phyloP scores from a whole-genome alignment of 1,140 invertebrate species.

The Zaprionus ghesquierei region DNA sequence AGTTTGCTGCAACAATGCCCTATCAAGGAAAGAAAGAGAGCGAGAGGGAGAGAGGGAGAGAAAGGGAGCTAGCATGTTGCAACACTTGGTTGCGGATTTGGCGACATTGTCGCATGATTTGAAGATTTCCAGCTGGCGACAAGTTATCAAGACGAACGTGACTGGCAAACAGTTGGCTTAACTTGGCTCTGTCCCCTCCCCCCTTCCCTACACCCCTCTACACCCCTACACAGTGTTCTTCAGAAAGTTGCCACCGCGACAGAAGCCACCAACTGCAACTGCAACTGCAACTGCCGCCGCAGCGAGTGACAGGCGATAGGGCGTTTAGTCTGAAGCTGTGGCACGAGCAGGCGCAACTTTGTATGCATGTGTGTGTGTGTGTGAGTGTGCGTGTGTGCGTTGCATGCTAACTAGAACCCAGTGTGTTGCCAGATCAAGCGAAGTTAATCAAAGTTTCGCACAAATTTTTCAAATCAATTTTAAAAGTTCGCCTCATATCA shows the following conservation, averaged over 20 bases:
- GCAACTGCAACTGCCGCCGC: slow-evolving; percentile 1
- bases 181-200: slow-evolving; percentile 42
- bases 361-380: neutral
- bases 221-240: neutral
- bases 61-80: slow-evolving; percentile 35
- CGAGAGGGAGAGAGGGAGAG: too few relatives aligned
- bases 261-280: neutral
- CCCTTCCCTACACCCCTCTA: neutral
- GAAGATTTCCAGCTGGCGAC: slow-evolving; percentile 77
- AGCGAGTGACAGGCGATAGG: slow-evolving; percentile 31
- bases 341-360: slow-evolving; percentile 22
- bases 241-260: slow-evolving; percentile 3
- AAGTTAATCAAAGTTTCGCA: slow-evolving; percentile 30
- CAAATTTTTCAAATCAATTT: slow-evolving; percentile 11
- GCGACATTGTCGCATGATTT: slow-evolving; percentile 69
- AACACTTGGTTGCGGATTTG: slow-evolving; percentile 73
- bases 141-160: slow-evolving; percentile 80
- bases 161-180: slow-evolving; percentile 76
- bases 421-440: slow-evolving; percentile 1
- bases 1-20: slow-evolving; percentile 58
- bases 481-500: neutral
- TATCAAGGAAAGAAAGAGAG: neutral
- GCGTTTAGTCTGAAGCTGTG: slow-evolving; percentile 39
- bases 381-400: neutral
- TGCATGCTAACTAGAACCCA: slow-evolving; percentile 8